Evolutionary conservation across 2,888 invertebrate genomes (phyloP), one percentile per base, ranked within the genome.

Genomic region (Volucella inflata): DNA sequence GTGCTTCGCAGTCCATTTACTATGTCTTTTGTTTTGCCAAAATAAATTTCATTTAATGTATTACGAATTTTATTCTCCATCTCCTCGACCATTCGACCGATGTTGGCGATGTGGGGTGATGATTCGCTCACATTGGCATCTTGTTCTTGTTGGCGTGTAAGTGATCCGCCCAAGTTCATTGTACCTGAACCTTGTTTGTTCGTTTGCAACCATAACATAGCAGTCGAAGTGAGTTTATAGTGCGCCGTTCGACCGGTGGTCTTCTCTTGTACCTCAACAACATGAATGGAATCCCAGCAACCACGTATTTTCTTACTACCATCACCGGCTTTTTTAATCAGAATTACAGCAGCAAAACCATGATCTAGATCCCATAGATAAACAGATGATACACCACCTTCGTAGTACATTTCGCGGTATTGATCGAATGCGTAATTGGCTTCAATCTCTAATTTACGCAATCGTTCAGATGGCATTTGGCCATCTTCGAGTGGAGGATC

Each of bases 251-350:
- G 94, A 0, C 98, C 98, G 30, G 96, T 96, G 60, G 97, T 96
- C 93, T 99, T 99, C 92, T 99, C 98, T 91, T 98, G 97, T 1
- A 99, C 99, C 93, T 99, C 99, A 14, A 99, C 98, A 0, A 99
- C 99, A 91, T 99, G 99, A 90, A 99, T 98, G 1, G 99, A 99
- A 92, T 99, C 99, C 99, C 99, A 99, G 92, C 99, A 99, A 1
- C 99, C 99, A 92, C 98, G 98, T 89, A 99, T 99, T 93, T 98
- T 98, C 93, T 98, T 98, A 48, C 98, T 98, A 14, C 99, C 99
- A 92, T 99, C 99, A 0, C 99, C 99, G 0, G 98, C 98, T 93
- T 99, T 99, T 93, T 99, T 99, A 90, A 99, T 99, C 89, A 99
- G 94, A 90, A 99, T 98, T 50, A 99, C 99, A 94, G 96, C 96